phyloP scores from a whole-genome alignment of 2,113 vertebrate species.

The Lophius piscatorius region DNA sequence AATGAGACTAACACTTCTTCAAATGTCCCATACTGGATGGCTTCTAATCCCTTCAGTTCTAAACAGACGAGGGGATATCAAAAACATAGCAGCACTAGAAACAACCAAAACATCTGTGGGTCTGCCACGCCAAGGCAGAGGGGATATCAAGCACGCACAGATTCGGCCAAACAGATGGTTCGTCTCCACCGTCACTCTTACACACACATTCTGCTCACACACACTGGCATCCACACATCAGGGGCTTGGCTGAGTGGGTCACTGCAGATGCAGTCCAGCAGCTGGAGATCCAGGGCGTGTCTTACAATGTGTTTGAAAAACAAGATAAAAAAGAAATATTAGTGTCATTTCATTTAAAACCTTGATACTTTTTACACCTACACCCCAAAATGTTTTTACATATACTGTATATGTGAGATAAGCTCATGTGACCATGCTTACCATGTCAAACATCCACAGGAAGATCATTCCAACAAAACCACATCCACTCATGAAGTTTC shows the following conservation, averaged over 20 bases:
- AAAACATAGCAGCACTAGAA: constrained; percentile 72
- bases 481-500: too few relatives aligned
- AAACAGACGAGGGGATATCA: constrained; percentile 66
- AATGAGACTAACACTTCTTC: constrained; percentile 47
- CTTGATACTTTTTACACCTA: background rate
- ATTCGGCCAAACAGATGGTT: constrained; percentile 72
- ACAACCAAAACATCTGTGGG: constrained; percentile 76
- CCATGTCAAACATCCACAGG: too few relatives aligned
- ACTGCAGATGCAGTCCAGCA: constrained; percentile 11
- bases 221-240: constrained; percentile 21
- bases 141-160: constrained; percentile 49
- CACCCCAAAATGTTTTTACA: background rate
- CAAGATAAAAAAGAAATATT: constrained; percentile 5
- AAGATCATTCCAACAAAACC: too few relatives aligned
- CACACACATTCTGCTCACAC: constrained; percentile 48
- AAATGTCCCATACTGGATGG: constrained; percentile 52
- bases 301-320: constrained; percentile 15
- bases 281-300: background rate
- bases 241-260: constrained; percentile 21
- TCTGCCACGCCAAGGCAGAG: constrained; percentile 36
- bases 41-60: constrained; percentile 61
- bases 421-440: too few relatives aligned
- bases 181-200: constrained; percentile 67
- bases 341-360: background rate
- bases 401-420: too few relatives aligned